Evolutionary conservation across 1,140 invertebrate species (phyloP).

Genomic region (Drosophila chauvacae): DNA sequence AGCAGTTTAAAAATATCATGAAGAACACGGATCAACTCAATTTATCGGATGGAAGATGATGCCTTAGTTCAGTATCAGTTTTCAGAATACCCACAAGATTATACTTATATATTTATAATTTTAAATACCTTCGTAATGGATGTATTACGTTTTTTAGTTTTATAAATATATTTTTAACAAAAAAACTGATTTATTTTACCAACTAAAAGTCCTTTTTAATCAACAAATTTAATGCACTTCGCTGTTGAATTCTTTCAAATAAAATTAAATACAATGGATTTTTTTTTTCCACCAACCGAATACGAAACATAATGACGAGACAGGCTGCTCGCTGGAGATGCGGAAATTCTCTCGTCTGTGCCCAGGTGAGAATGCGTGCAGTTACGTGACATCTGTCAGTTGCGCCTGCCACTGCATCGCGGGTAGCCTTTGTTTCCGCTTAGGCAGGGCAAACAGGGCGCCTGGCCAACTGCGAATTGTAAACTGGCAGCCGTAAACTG

Average conservation of each 20-base stretch:
- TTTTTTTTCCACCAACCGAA: neutral
- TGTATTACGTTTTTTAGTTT: too few species aligned
- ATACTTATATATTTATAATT: too few species aligned
- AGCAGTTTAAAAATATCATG: neutral
- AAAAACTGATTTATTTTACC: too few species aligned
- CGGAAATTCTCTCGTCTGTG: neutral
- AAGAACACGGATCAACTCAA: too few species aligned
- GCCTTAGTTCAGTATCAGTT: too few species aligned
- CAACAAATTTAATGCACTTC: neutral
- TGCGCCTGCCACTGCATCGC: conserved; percentile 8
- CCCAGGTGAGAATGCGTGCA: conserved; percentile 3
- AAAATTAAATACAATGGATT: neutral
- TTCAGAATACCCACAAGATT: too few species aligned
- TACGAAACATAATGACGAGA: neutral
- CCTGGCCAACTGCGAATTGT: neutral
- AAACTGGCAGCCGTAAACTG: conserved; percentile 16
- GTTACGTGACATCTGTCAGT: conserved; percentile 7
- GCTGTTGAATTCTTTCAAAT: neutral
- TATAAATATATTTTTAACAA: too few species aligned
- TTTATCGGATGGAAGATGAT: too few species aligned
- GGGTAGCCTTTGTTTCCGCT: conserved; percentile 17
- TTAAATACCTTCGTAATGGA: too few species aligned
- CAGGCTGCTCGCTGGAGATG: neutral
- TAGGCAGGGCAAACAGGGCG: neutral
- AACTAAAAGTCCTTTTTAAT: too few species aligned